Conservation (phyloP, 2,113 vertebrate genomes). For the Albula glossodonta region DNA sequence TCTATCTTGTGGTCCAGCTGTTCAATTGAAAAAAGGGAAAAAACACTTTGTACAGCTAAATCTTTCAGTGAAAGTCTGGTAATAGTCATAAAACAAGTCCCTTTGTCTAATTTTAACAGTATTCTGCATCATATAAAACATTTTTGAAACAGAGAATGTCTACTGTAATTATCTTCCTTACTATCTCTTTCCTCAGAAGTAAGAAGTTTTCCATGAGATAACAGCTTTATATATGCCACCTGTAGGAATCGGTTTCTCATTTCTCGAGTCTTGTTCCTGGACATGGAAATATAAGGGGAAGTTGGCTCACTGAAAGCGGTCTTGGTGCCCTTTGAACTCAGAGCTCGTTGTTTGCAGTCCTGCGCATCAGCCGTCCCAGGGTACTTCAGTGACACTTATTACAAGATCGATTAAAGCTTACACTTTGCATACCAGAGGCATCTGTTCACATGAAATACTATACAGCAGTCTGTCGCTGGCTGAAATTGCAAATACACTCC, state of each 20-base stretch:
- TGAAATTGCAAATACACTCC: conserved; percentile 31
- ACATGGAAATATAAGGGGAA: not conserved
- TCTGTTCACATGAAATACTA: conserved; percentile 50
- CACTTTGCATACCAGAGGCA: conserved; percentile 33
- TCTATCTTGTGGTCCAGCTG: too few species aligned
- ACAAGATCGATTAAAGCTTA: conserved; percentile 47
- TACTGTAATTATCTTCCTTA: not conserved
- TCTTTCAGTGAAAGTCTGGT: too few species aligned
- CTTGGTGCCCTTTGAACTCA: conserved; percentile 3
- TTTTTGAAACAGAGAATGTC: too few species aligned
- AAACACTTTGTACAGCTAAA: too few species aligned
- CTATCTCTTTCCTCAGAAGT: not conserved
- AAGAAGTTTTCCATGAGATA: not conserved
- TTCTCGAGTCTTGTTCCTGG: not conserved
- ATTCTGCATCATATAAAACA: too few species aligned
- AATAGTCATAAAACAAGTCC: too few species aligned
- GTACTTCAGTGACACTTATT: conserved; percentile 40
- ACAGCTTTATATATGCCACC: not conserved
- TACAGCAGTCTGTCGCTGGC: conserved; percentile 33
- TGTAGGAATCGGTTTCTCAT: not conserved
- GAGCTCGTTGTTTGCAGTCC: not conserved
- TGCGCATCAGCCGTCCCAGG: conserved; percentile 24
- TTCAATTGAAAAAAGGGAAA: too few species aligned
- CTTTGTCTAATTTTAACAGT: too few species aligned
- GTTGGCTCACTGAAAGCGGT: not conserved